Percentiles rank a stretch among this genome's conserved stretches.
phyloP scores from a whole-genome alignment of 2,113 vertebrate genomes.

The Grallaria varia region DNA sequence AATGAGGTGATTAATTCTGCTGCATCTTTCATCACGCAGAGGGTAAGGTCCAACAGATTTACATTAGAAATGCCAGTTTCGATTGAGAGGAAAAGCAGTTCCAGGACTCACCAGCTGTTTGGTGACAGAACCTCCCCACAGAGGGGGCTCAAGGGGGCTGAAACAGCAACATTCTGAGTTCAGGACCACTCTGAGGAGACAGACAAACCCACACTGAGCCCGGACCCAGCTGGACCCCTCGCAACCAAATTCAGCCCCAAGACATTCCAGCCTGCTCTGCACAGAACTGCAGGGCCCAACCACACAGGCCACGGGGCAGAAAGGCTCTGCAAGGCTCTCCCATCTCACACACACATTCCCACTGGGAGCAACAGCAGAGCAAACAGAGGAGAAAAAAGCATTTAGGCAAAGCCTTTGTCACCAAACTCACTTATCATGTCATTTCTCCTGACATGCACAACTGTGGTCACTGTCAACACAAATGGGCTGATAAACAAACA shows the following conservation, averaged over 20 bases:
- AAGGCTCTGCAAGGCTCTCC: neutral
- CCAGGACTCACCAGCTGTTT: neutral
- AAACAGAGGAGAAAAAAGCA: neutral
- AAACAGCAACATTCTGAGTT: neutral
- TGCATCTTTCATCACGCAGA: neutral
- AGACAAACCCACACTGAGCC: rapidly evolving
- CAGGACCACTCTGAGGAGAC: neutral
- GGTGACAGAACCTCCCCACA: neutral
- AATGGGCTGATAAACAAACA: conserved; percentile 41
- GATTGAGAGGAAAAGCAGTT: neutral
- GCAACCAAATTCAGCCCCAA: rapidly evolving
- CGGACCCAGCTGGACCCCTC: neutral
- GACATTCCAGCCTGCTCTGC: neutral
- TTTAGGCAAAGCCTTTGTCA: neutral
- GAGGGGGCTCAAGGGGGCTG: neutral
- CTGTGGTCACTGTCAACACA: conserved; percentile 7
- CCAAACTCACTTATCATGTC: neutral
- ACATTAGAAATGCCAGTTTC: neutral
- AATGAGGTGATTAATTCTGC: neutral
- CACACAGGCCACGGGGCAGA: neutral
- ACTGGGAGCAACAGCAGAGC: neutral
- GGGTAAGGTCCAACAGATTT: neutral
- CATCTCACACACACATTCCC: neutral
- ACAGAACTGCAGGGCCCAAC: neutral
- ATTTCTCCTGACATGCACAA: neutral